These are phyloP conservation scores for Apis laboriosa DNA, from an alignment of 1,140 invertebrate species.

Conservation along the genomic window DNA sequence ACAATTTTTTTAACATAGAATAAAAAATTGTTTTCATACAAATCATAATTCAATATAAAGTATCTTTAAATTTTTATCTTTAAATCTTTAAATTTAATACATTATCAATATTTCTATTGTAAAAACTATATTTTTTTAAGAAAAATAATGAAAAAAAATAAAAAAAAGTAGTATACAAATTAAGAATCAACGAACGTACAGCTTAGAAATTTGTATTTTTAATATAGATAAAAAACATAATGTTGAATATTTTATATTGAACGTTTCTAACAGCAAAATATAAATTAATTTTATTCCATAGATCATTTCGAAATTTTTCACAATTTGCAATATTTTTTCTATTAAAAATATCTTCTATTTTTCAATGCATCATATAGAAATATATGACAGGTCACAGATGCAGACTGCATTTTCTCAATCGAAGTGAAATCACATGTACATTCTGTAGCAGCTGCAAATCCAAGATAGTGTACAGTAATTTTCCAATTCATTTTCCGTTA, in stretches of 20 bases:
- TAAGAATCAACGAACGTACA: not conserved
- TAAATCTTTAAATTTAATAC: not conserved
- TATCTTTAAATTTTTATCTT: not conserved
- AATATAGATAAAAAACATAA: too few species aligned
- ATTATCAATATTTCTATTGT: slow-evolving; percentile 1
- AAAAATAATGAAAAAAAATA: not conserved
- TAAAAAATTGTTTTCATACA: not conserved
- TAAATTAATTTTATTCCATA: not conserved
- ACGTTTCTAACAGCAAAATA: not conserved
- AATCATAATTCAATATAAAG: too few species aligned
- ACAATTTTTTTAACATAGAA: too few species aligned
- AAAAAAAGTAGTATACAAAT: not conserved
- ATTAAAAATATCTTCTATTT: slow-evolving; percentile 11
- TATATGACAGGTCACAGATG: slow-evolving; percentile 37
- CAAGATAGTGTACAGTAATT: slow-evolving; percentile 24
- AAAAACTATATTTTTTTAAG: not conserved
- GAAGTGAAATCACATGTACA: slow-evolving; percentile 35
- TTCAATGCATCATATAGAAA: slow-evolving; percentile 17
- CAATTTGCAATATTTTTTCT: not conserved
- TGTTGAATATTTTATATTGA: too few species aligned
- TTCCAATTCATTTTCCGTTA: slow-evolving; percentile 58
- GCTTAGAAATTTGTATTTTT: not conserved
- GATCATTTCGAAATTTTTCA: not conserved
- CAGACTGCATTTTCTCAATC: slow-evolving; percentile 41
- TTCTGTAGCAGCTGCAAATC: slow-evolving; percentile 45